phyloP scores from a whole-genome alignment of 2,113 vertebrate genomes.

The Loxodonta africana region DNA sequence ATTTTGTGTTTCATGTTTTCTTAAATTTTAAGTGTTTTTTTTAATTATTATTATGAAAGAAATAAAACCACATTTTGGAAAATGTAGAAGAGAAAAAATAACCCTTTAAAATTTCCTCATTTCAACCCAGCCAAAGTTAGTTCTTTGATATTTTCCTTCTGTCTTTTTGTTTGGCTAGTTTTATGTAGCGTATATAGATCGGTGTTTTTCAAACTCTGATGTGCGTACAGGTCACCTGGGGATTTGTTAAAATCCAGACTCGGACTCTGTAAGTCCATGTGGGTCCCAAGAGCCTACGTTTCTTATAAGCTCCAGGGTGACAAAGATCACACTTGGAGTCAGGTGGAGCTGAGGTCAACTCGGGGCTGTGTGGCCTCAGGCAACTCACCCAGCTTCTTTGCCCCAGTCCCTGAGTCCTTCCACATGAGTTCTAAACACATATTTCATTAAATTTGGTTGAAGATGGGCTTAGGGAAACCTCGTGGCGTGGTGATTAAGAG shows the following conservation, averaged over 20 bases:
- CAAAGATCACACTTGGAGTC: neutral
- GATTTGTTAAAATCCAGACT: constrained; percentile 6
- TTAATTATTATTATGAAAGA: constrained; percentile 61
- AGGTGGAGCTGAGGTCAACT: neutral
- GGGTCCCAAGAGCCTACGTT: neutral
- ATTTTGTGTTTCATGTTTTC: constrained; percentile 48
- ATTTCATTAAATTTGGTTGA: neutral
- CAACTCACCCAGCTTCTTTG: neutral
- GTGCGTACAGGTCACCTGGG: neutral
- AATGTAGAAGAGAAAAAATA: neutral
- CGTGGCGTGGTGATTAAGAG: too few species aligned
- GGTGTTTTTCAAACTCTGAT: neutral
- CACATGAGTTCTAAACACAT: fast-evolving
- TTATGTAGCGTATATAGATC: neutral
- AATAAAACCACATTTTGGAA: constrained; percentile 39
- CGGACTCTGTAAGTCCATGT: neutral
- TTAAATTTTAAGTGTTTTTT: constrained; percentile 13
- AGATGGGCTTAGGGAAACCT: too few species aligned
- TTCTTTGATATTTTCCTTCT: neutral
- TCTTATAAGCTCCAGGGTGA: neutral
- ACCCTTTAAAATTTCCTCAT: constrained; percentile 13
- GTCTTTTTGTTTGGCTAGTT: neutral
- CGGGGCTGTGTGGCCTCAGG: neutral
- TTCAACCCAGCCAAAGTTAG: neutral
- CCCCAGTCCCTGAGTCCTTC: neutral